Evolutionary conservation across 2,888 invertebrate species (phyloP).

Genomic region (Neoaliturus tenellus): DNA sequence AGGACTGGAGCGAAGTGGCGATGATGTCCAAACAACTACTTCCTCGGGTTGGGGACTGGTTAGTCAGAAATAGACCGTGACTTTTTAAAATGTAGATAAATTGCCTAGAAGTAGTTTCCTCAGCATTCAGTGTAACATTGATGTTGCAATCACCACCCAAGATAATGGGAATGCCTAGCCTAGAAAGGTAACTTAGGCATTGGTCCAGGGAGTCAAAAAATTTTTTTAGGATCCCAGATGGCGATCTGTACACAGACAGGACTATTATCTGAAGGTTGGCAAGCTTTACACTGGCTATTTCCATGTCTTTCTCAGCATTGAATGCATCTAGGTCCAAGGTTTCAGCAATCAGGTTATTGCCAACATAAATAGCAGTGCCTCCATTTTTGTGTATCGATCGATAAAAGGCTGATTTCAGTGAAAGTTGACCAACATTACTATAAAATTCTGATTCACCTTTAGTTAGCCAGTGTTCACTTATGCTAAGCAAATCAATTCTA

Average conservation of each 20-base stretch:
- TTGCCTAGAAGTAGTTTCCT: not conserved
- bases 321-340: not conserved
- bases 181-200: too few species aligned
- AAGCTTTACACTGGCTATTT: not conserved
- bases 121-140: not conserved
- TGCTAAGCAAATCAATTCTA: not conserved
- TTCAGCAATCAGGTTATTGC: not conserved
- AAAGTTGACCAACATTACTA: not conserved
- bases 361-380: conserved; percentile 2
- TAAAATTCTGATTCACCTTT: not conserved
- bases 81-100: not conserved
- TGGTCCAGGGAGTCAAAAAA: not conserved
- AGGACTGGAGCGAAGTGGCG: not conserved
- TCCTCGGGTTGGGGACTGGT: not conserved
- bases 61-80: not conserved
- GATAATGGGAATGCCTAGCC: not conserved
- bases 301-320: not conserved
- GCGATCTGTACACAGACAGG: not conserved
- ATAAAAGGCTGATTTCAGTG: not conserved
- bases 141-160: conserved; percentile 16
- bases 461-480: not conserved
- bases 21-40: not conserved
- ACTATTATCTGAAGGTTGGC: not conserved
- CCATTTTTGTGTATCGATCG: not conserved
- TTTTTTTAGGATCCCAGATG: not conserved